Evolutionary conservation across 1,140 invertebrate genomes (phyloP).

Genomic region (Maconellicoccus hirsutus): DNA sequence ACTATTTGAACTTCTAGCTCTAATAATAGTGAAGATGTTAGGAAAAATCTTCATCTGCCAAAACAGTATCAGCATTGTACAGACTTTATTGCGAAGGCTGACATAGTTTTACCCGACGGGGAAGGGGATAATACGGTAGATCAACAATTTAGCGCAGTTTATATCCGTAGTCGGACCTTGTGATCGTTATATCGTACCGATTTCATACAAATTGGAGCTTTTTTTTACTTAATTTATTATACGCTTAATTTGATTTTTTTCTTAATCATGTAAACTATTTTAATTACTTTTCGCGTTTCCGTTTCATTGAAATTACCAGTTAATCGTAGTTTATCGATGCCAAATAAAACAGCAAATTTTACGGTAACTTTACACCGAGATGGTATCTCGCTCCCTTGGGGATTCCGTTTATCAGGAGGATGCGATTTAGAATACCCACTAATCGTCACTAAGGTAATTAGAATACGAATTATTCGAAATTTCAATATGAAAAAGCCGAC

Average conservation of each 20-base stretch:
- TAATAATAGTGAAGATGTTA: constrained; percentile 20
- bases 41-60: constrained; percentile 19
- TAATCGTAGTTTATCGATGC: too few relatives aligned
- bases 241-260: background rate
- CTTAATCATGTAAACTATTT: background rate
- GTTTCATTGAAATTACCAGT: too few relatives aligned
- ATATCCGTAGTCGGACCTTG: constrained; percentile 14
- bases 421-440: constrained; percentile 77
- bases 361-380: constrained; percentile 63
- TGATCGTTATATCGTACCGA: background rate
- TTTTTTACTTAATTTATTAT: background rate
- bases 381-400: constrained; percentile 67
- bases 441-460: constrained; percentile 72
- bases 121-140: constrained; percentile 2
- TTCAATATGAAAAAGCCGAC: background rate
- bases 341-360: constrained; percentile 38
- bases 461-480: background rate
- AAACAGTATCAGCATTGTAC: constrained; percentile 16
- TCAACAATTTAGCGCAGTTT: constrained; percentile 21
- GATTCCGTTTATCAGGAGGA: constrained; percentile 80
- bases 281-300: background rate
- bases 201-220: background rate
- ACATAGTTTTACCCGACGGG: constrained; percentile 7
- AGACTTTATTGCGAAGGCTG: constrained; percentile 22
- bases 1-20: background rate